A percentile compares a stretch with the other conserved stretches of the same genome.
phyloP scores from a whole-genome alignment of 2,113 vertebrate genomes.

The Gopherus evgoodei region DNA sequence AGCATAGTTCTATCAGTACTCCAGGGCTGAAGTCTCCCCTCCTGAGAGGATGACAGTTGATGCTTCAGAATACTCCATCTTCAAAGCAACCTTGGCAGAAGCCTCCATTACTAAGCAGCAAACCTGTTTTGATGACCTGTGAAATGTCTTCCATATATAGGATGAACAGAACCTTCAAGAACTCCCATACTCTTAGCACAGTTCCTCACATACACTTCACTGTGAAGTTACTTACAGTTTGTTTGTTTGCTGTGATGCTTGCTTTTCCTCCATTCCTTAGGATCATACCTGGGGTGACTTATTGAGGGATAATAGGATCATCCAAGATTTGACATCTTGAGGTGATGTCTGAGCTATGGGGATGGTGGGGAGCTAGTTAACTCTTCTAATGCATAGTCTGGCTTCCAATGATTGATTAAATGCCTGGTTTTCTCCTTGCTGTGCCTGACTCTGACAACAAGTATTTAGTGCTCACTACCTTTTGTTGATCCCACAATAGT shows the following conservation, averaged over 20 bases:
- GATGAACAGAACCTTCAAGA: background rate
- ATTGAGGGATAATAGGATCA: background rate
- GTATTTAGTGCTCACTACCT: background rate
- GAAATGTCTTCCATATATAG: background rate
- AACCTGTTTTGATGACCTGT: background rate
- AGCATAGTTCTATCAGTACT: background rate
- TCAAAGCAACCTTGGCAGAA: background rate
- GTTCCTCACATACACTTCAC: background rate
- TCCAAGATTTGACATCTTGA: background rate
- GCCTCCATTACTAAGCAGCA: background rate
- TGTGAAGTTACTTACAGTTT: background rate
- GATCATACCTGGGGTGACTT: background rate
- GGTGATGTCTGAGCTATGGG: background rate
- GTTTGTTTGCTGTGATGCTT: background rate
- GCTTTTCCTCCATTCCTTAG: background rate
- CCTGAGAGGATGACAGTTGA: background rate
- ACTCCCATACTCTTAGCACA: background rate
- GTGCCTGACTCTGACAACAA: background rate
- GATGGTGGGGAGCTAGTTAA: background rate
- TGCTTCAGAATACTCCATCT: background rate
- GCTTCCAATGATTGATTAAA: background rate
- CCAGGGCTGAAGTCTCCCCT: background rate
- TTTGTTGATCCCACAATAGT: background rate
- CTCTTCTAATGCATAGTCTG: background rate
- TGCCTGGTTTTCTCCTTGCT: background rate